Evolutionary conservation across 2,797 vertebrate species (phyloP).

Genomic region (Holocentrus rufus): DNA sequence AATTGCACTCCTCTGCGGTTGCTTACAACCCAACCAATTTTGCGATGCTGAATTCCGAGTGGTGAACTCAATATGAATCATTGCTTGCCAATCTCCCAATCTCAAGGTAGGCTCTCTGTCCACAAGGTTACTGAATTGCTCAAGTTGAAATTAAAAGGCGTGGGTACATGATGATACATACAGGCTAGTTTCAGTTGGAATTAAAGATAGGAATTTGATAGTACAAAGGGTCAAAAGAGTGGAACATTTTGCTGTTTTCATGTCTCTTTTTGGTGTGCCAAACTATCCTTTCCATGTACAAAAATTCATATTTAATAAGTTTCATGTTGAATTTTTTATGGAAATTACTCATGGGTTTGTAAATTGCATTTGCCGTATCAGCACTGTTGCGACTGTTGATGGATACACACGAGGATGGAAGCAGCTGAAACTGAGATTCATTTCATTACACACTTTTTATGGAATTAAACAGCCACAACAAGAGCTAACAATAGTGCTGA

Average conservation of each 20-base stretch:
- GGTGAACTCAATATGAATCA: conserved; percentile 11
- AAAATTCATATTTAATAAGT: neutral
- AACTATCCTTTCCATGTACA: neutral
- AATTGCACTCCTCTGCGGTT: conserved; percentile 36
- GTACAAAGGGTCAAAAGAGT: too few species aligned
- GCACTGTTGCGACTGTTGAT: neutral
- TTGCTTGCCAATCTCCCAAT: conserved; percentile 11
- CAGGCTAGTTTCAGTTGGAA: neutral
- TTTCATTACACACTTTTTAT: too few species aligned
- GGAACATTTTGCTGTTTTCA: too few species aligned
- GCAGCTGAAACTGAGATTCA: neutral
- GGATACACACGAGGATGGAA: neutral
- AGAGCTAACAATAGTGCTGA: too few species aligned
- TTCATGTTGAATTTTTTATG: neutral
- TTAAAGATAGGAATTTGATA: neutral
- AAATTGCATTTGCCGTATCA: neutral
- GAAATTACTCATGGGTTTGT: too few species aligned
- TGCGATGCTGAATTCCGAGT: conserved; percentile 20
- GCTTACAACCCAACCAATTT: conserved; percentile 33
- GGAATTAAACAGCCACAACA: too few species aligned
- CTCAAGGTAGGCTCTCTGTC: conserved; percentile 10
- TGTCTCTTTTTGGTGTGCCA: neutral
- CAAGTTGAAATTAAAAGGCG: neutral
- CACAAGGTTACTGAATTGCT: neutral
- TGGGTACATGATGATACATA: neutral